Conservation (phyloP, 2,888 invertebrate genomes). For the Lasioglossum morio region DNA sequence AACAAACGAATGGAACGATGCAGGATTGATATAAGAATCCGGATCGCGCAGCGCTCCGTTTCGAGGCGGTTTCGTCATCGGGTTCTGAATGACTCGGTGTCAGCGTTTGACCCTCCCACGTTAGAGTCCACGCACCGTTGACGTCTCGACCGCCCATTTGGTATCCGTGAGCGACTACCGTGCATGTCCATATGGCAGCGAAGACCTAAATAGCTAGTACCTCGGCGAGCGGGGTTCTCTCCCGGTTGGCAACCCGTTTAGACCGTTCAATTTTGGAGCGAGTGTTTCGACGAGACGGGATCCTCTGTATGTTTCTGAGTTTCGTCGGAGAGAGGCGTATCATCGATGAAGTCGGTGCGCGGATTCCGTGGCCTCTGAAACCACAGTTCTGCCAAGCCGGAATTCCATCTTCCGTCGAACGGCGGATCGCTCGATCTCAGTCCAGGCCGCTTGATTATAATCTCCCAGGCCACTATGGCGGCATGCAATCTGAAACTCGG, state of each 20-base stretch:
- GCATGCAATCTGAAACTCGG: conserved; percentile 76
- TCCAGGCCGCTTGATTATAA: conserved; percentile 73
- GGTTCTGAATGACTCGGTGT: conserved; percentile 5
- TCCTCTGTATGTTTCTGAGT: neutral
- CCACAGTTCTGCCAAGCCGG: conserved; percentile 31
- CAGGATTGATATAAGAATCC: conserved; percentile 18
- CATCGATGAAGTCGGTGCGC: conserved; percentile 23
- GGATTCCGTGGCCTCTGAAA: conserved; percentile 11
- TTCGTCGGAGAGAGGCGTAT: neutral
- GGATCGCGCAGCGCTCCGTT: conserved; percentile 75
- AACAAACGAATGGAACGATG: neutral
- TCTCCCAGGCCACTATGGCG: conserved; percentile 73
- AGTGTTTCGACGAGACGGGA: neutral
- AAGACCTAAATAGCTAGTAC: conserved; percentile 1
- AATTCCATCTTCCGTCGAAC: conserved; percentile 37
- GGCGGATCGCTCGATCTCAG: conserved; percentile 45
- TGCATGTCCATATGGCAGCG: neutral
- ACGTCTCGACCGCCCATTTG: conserved; percentile 38
- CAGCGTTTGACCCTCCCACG: conserved; percentile 61
- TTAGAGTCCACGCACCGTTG: conserved; percentile 24
- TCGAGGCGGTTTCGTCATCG: conserved; percentile 65
- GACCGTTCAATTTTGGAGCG: neutral
- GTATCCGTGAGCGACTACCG: conserved; percentile 8
- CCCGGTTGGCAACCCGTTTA: neutral
- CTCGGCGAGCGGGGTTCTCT: neutral